Conservation (phyloP, 2,797 vertebrate species). For the Micrastur ruficollis region DNA sequence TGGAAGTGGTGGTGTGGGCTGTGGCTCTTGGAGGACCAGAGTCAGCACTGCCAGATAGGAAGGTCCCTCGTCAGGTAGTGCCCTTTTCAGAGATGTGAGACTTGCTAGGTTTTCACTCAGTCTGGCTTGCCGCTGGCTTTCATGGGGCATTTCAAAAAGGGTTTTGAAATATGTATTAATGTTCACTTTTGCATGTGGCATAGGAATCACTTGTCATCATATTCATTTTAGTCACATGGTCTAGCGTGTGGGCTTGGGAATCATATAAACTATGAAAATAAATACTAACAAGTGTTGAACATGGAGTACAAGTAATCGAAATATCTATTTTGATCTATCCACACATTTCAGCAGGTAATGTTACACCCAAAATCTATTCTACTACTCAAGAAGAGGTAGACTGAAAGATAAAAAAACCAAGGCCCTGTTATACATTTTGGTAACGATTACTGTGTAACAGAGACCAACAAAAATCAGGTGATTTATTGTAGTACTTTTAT, state of each 20-base stretch:
- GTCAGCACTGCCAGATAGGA: neutral
- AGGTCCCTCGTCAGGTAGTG: neutral
- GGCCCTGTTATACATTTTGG: neutral
- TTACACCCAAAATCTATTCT: neutral
- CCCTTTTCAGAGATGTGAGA: neutral
- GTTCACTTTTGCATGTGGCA: neutral
- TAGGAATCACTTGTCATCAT: neutral
- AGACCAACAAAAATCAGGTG: neutral
- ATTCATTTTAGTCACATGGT: neutral
- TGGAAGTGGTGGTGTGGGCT: accelerated
- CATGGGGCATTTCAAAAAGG: neutral
- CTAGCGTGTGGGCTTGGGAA: neutral
- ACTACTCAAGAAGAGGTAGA: neutral
- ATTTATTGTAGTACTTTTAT: neutral
- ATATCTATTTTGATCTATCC: neutral
- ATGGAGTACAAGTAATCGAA: neutral
- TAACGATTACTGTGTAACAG: neutral
- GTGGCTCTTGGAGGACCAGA: neutral
- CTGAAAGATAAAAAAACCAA: neutral
- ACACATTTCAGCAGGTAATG: neutral
- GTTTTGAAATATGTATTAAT: neutral
- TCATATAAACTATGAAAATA: neutral
- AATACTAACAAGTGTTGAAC: neutral
- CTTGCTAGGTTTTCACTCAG: neutral
- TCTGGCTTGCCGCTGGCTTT: neutral